These are phyloP conservation scores for Scaptomyza pallida DNA, from an alignment of 1,140 invertebrate species.

Conservation along the genomic window DNA sequence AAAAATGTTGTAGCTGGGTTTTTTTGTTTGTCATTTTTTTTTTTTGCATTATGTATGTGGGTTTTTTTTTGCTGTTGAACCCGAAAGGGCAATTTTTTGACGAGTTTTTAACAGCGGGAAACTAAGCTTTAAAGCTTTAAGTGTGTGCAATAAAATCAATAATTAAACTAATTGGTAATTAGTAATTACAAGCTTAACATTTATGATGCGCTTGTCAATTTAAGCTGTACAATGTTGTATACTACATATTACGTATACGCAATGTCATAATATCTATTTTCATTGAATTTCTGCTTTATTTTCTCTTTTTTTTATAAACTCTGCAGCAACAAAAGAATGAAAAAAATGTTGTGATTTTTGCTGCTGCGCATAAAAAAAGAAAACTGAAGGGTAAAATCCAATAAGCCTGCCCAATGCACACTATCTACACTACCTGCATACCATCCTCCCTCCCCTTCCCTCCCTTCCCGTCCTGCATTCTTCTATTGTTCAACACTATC, in stretches of 20 bases:
- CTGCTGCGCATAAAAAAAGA: slow-evolving; percentile 4
- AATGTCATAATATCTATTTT: background rate
- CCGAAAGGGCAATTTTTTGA: slow-evolving; percentile 18
- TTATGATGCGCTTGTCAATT: no score
- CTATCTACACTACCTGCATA: background rate
- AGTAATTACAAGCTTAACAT: background rate
- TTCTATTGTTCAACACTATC: slow-evolving; percentile 1
- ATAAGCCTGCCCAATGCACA: slow-evolving; percentile 24
- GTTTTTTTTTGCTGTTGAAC: slow-evolving; percentile 64
- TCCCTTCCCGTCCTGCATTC: background rate
- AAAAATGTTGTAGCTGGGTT: background rate
- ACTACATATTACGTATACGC: background rate
- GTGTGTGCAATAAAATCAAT: background rate
- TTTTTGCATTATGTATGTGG: slow-evolving; percentile 46
- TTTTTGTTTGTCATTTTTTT: slow-evolving; percentile 27
- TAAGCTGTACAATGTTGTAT: background rate
- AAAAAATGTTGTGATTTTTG: slow-evolving; percentile 54
- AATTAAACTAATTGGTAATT: background rate
- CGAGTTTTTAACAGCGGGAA: background rate
- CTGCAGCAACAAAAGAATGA: slow-evolving; percentile 61
- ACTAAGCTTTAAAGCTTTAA: no score
- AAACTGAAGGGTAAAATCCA: slow-evolving; percentile 37
- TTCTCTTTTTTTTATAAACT: slow-evolving; percentile 36
- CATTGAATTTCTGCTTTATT: background rate
- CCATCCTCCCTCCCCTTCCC: background rate